Conservation (phyloP, 2,888 invertebrate species). For the Panzeria rudis region DNA sequence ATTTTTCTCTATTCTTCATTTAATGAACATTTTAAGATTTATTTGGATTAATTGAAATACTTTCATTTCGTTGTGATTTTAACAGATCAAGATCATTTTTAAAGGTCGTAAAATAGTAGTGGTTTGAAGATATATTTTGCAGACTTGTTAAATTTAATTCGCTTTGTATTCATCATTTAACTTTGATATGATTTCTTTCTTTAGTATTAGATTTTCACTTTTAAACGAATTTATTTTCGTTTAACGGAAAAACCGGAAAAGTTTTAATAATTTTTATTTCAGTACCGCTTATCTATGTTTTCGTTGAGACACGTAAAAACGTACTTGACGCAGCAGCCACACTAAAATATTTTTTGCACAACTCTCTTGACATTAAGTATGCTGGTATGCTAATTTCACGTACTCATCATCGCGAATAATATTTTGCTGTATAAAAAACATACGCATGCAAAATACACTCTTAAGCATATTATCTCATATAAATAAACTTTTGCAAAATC, state of each 20-base stretch:
- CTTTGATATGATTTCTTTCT: slow-evolving; percentile 13
- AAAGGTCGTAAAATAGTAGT: slow-evolving; percentile 18
- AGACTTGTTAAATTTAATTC: not conserved
- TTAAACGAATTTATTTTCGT: slow-evolving; percentile 34
- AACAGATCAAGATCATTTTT: not conserved
- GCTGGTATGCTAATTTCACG: slow-evolving; percentile 57
- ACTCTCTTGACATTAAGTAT: slow-evolving; percentile 37
- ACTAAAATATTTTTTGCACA: slow-evolving; percentile 51
- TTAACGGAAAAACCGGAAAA: slow-evolving; percentile 66
- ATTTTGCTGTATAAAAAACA: slow-evolving; percentile 26
- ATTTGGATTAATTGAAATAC: slow-evolving; percentile 32
- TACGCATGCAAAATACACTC: not conserved
- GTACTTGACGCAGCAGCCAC: slow-evolving; percentile 61
- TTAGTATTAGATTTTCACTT: slow-evolving; percentile 11
- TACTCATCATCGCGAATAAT: slow-evolving; percentile 34
- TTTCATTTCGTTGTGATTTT: slow-evolving; percentile 23
- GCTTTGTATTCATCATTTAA: slow-evolving; percentile 6
- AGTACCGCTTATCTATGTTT: slow-evolving; percentile 63
- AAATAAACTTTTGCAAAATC: slow-evolving; percentile 29
- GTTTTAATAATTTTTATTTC: slow-evolving; percentile 41
- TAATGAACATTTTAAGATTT: slow-evolving; percentile 26
- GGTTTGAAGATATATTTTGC: slow-evolving; percentile 1
- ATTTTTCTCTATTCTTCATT: slow-evolving; percentile 1
- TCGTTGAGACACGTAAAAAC: slow-evolving; percentile 65
- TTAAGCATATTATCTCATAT: not conserved